These are phyloP conservation scores for Hypercompe scribonia DNA, from an alignment of 2,888 invertebrate species.

Conservation along the genomic window DNA sequence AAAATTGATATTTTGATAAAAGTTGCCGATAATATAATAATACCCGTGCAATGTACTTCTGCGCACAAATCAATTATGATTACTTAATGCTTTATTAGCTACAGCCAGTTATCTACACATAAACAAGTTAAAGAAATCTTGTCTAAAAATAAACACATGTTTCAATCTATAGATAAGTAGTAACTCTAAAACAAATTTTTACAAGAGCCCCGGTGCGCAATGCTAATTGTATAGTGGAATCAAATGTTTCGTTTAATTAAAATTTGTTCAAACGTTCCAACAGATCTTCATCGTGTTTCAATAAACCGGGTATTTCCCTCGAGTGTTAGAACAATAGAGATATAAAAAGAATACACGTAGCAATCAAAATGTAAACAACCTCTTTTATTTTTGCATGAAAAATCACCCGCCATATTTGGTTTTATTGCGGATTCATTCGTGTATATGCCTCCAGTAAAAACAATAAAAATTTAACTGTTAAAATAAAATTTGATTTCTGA, in stretches of 20 bases:
- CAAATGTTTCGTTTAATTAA: constrained; percentile 44
- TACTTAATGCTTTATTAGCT: constrained; percentile 17
- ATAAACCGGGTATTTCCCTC: constrained; percentile 39
- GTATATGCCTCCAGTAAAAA: constrained; percentile 28
- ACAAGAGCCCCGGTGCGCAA: not conserved
- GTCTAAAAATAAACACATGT: constrained; percentile 7
- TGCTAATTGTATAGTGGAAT: constrained; percentile 31
- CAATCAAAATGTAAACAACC: constrained; percentile 32
- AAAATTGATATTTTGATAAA: constrained; percentile 11
- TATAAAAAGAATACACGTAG: constrained; percentile 28
- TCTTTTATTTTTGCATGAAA: constrained; percentile 27
- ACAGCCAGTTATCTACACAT: constrained; percentile 16
- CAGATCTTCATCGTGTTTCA: constrained; percentile 38
- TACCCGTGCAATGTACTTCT: constrained; percentile 21
- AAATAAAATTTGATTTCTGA: constrained; percentile 29
- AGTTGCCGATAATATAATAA: constrained; percentile 9
- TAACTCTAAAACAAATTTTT: constrained; percentile 17
- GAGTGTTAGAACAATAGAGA: constrained; percentile 32
- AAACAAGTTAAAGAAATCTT: constrained; percentile 3
- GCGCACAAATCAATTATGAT: constrained; percentile 19
- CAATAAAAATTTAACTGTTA: constrained; percentile 30
- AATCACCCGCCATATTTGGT: constrained; percentile 21
- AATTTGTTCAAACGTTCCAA: constrained; percentile 34
- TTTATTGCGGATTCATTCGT: constrained; percentile 36
- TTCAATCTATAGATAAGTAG: not conserved